Evolutionary conservation across 1,140 invertebrate genomes (phyloP), one percentile per base, ranked within the genome.

Genomic region (Drosophila athabasca): DNA sequence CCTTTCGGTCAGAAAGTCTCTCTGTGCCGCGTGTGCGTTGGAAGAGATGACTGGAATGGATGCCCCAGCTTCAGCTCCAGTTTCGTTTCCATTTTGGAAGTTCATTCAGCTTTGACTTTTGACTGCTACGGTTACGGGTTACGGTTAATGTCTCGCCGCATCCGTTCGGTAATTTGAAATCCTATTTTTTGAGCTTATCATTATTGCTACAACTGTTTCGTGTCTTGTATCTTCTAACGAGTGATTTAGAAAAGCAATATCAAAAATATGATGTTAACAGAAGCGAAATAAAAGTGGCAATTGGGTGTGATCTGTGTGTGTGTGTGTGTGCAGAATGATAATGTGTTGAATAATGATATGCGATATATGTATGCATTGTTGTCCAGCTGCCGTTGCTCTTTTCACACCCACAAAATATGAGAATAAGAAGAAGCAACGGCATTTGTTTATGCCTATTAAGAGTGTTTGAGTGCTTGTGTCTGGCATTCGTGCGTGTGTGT

Each of bases 71-170:
- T 77, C 67, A 80, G 17, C 11, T 39, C 35, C 35, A 74, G 62
- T 70, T 62, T 52, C 15, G 43, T 58, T 87, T 85, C 81, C 82
- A 87, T 31, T 65, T 77, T 88, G 83, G 83, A 88, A 88, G 84
- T 88, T 88, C 83, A 88, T 88, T 88, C 83, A 88, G 83, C 68
- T 87, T 89, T 87, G 76, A 85, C 72, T 75, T 85, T 80, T 79
- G 75, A 62, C 57, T 65, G 55, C 74, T 65, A 13, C 39, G 22
- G 61, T 26, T 51, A 26, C 66, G 39, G 41, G 8, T 50, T n/a
- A 39, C 31, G 29, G 22, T 39, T 19, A 11, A 44, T 48, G 17
- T 61, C 35, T 24, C 13, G 11, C 15, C 17, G 11, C 22, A 15
- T 19, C 41, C 57, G 29, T 68, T 24, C 66, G 50, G 66, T 68